Base-by-base conservation (phyloP, 2,113 vertebrate species). In the Campylorhamphus procurvoides region DNA sequence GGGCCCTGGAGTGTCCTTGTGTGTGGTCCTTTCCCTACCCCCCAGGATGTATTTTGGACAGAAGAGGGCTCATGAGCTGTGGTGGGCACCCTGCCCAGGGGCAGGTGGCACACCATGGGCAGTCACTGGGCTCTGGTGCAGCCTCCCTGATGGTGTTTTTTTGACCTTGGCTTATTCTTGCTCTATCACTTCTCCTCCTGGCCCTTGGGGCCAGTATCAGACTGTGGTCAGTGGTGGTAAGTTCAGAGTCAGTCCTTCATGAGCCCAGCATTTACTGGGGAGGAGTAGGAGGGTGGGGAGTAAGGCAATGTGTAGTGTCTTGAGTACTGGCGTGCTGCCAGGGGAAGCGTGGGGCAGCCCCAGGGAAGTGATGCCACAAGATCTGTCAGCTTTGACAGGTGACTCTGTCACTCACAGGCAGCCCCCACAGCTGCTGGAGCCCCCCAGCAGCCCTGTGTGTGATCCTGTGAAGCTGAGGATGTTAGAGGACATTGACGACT, bases 401-500 rank as follows among this genome's bases (percentile, higher is more conserved):
- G 7, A 23, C 33, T 42, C 73, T 96, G 84, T 95, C 52, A 49
- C 92, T 93, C 89, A 0, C 80, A 96, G 96, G 98, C 98, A 99
- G 97, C 97, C 98, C 89, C 98, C 96, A 0, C 87, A 80, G 81
- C 72, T 27, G 3, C 71, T 49, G 89, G 91, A 90, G 71, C 2
- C 67, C 82, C 91, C 96, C 83, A 85, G 52, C 44, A 79, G 62
- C 56, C 60, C 93, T 0, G 11, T 47, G 63, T 99, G 98, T 17
- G 98, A 99, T 90, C 98, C 98, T 95, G 98, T 98, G 98, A 99
- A 99, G 98, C 98, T 99, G 98, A 98, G 98, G 95, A 98, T 99
- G 98, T 98, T 99, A 76, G 97, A 99, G 97, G 97, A 99, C 59
- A 99, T 98, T 1, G 98, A 99, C 93, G 99, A 99, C 98, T 99